Percentiles rank a stretch among this genome's conserved stretches.
phyloP scores from a whole-genome alignment of 1,140 invertebrate genomes.

The Temnothorax nylanderi region DNA sequence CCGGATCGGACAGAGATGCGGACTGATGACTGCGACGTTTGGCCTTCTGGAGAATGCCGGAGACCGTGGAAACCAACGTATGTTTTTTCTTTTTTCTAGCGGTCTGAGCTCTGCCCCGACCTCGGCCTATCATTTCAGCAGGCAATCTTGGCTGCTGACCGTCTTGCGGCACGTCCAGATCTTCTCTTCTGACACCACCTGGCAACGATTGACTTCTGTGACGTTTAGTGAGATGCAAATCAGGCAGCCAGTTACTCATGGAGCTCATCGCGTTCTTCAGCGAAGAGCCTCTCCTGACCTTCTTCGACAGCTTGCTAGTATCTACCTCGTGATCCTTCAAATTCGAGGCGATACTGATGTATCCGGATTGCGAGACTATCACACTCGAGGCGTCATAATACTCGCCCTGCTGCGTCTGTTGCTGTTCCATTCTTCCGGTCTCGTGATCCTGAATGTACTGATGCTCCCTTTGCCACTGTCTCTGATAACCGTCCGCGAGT shows the following conservation, averaged over 20 bases:
- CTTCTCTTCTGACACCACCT: constrained; percentile 88
- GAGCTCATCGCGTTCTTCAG: constrained; percentile 93
- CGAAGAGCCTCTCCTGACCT: constrained; percentile 89
- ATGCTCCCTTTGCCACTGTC: constrained; percentile 82
- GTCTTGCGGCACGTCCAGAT: constrained; percentile 86
- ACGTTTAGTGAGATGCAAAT: constrained; percentile 91
- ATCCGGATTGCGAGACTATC: constrained; percentile 93
- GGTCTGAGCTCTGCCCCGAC: constrained; percentile 75
- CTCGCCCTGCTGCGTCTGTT: constrained; percentile 84
- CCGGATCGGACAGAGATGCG: constrained; percentile 91
- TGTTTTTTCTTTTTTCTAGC: constrained; percentile 91
- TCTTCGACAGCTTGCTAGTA: constrained; percentile 86
- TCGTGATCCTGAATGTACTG: constrained; percentile 80
- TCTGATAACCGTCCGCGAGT: constrained; percentile 79
- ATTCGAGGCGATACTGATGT: constrained; percentile 91
- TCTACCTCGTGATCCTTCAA: constrained; percentile 87
- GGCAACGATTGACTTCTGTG: constrained; percentile 93
- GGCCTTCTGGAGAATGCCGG: constrained; percentile 92
- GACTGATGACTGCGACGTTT: constrained; percentile 88
- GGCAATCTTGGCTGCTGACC: constrained; percentile 75
- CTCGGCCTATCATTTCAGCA: constrained; percentile 70
- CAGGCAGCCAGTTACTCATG: constrained; percentile 92
- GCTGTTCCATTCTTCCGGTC: constrained; percentile 81
- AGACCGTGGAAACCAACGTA: constrained; percentile 91
- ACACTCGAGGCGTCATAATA: constrained; percentile 87